These are phyloP conservation scores for Ptychoptera contaminata DNA, from an alignment of 2,888 invertebrate genomes.

Conservation along the genomic window DNA sequence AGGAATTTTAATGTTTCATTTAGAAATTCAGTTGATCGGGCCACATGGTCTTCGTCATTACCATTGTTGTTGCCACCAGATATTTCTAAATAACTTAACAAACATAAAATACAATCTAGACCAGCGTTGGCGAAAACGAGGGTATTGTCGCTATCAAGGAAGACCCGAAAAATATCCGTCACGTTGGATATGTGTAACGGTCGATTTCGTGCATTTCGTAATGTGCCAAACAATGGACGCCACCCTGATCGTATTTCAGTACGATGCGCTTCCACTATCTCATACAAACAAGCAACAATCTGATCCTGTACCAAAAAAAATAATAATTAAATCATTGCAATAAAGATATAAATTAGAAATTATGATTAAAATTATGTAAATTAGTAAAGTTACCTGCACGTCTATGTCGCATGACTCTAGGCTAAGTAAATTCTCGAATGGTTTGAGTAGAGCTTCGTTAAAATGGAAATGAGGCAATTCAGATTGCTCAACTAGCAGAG, in stretches of 20 bases:
- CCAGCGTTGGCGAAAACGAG: conserved; percentile 89
- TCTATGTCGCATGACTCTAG: conserved; percentile 86
- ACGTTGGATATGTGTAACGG: conserved; percentile 46
- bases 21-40: conserved; percentile 31
- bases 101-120: conserved; percentile 81
- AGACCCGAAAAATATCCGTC: conserved; percentile 85
- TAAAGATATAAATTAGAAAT: background rate
- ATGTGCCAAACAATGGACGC: conserved; percentile 87
- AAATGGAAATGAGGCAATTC: conserved; percentile 90
- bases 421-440: conserved; percentile 87
- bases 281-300: conserved; percentile 88
- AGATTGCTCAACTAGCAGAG: conserved; percentile 68
- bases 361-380: background rate
- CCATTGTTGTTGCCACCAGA: conserved; percentile 52
- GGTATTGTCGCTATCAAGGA: conserved; percentile 83
- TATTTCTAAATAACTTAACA: conserved; percentile 45
- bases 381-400: conserved; percentile 49
- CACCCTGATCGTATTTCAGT: conserved; percentile 91
- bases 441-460: conserved; percentile 86
- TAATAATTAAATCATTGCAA: conserved; percentile 1
- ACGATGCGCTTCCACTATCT: conserved; percentile 87
- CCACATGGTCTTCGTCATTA: conserved; percentile 35
- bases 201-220: conserved; percentile 66
- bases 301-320: conserved; percentile 43
- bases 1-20: conserved; percentile 72